Evolutionary conservation across 1,140 invertebrate species (phyloP).

Genomic region (Drosophila gunungcola): DNA sequence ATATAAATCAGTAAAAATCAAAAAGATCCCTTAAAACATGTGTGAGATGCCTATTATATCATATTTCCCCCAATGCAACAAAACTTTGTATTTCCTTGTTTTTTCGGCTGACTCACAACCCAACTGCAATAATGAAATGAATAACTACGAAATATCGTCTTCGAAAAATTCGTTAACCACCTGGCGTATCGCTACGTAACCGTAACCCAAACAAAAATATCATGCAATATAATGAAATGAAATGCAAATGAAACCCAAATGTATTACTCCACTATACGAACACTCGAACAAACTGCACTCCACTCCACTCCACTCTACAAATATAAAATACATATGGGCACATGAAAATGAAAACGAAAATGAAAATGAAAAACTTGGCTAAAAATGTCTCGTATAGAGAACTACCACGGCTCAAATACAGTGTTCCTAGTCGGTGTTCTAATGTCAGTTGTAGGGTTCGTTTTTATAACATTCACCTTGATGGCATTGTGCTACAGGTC

Average conservation of each 20-base stretch:
- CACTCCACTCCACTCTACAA: not conserved
- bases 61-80: constrained; percentile 56
- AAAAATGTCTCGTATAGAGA: constrained; percentile 88
- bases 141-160: constrained; percentile 48
- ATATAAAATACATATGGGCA: constrained; percentile 16
- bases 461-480: constrained; percentile 98
- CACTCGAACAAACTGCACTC: constrained; percentile 19
- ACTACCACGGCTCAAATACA: constrained; percentile 97
- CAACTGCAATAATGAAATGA: constrained; percentile 64
- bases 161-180: constrained; percentile 32
- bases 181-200: constrained; percentile 39
- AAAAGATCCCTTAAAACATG: constrained; percentile 17
- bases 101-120: constrained; percentile 67
- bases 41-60: constrained; percentile 27
- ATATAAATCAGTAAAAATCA: not conserved
- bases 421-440: constrained; percentile 98
- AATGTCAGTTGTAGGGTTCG: constrained; percentile 98
- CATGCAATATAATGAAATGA: constrained; percentile 10
- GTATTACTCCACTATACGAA: not conserved
- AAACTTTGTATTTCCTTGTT: constrained; percentile 69
- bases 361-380: constrained; percentile 62
- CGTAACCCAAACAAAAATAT: constrained; percentile 18
- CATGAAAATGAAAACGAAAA: not conserved
- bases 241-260: constrained; percentile 4
- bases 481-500: constrained; percentile 99